These are phyloP conservation scores for Pangasius djambal DNA, from an alignment of 2,797 vertebrate species.

Conservation along the genomic window DNA sequence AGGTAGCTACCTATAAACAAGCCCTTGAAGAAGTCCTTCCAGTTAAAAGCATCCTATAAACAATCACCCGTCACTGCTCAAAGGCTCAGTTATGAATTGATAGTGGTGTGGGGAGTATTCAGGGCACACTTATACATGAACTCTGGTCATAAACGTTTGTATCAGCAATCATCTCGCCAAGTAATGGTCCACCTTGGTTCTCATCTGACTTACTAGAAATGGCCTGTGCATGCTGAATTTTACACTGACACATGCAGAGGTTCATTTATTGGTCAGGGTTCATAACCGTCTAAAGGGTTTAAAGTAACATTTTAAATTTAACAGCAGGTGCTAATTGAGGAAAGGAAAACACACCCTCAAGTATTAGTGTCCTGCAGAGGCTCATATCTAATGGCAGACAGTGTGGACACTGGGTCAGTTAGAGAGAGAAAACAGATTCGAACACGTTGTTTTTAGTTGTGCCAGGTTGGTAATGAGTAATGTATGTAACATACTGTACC, in stretches of 20 bases:
- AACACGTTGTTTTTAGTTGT: constrained; percentile 6
- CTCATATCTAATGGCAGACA: constrained; percentile 66
- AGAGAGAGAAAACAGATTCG: constrained; percentile 15
- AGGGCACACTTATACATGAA: constrained; percentile 8
- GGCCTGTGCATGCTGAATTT: constrained; percentile 25
- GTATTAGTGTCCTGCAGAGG: constrained; percentile 72
- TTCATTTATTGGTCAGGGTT: constrained; percentile 69
- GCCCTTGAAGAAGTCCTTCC: constrained; percentile 47
- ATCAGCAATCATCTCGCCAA: constrained; percentile 18
- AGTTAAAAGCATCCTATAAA: constrained; percentile 35
- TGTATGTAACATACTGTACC: neutral
- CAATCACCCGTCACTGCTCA: constrained; percentile 34
- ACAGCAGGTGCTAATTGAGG: constrained; percentile 77
- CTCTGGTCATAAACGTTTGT: neutral
- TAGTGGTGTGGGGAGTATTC: neutral
- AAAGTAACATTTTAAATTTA: constrained; percentile 74
- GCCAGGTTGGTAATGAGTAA: neutral
- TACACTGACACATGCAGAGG: constrained; percentile 7
- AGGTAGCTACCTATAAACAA: constrained; percentile 29
- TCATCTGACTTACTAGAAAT: constrained; percentile 18
- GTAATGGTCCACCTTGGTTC: constrained; percentile 4
- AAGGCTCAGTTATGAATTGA: constrained; percentile 17
- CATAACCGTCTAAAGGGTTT: constrained; percentile 68
- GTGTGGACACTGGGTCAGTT: constrained; percentile 51
- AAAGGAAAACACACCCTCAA: constrained; percentile 66